phyloP scores from a whole-genome alignment of 2,797 vertebrate genomes.

The Lacerta agilis region DNA sequence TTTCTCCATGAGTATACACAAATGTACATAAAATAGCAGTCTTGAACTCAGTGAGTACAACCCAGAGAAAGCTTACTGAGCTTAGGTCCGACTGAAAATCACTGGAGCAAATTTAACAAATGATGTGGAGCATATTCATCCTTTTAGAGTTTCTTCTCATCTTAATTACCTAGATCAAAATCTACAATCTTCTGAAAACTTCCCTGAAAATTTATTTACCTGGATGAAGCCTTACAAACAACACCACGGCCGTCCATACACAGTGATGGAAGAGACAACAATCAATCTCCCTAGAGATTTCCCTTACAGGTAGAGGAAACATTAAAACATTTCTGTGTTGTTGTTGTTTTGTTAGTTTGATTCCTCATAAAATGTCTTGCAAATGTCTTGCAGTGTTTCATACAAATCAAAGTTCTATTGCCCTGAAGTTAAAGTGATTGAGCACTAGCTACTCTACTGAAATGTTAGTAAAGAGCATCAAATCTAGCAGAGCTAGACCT shows the following conservation, averaged over 20 bases:
- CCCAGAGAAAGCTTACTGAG: not conserved
- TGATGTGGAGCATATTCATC: slow-evolving; percentile 7
- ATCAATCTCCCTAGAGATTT: slow-evolving; percentile 17
- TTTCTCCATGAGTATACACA: not conserved
- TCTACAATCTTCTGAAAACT: not conserved
- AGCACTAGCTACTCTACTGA: not conserved
- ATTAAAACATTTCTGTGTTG: not conserved
- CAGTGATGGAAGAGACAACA: not conserved
- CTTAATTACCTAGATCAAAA: slow-evolving; percentile 23
- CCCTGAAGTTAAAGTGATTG: not conserved
- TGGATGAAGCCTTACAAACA: slow-evolving; percentile 14
- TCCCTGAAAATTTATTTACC: not conserved
- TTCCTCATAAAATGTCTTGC: not conserved
- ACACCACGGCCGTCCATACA: rapidly evolving
- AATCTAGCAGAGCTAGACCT: not conserved
- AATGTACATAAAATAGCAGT: not conserved
- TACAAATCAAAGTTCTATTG: not conserved
- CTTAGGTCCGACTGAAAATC: not conserved
- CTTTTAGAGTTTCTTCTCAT: not conserved
- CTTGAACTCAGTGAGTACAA: not conserved
- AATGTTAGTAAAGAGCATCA: not conserved
- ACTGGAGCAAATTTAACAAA: not conserved
- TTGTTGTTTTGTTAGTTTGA: not conserved
- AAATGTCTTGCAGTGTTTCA: not conserved
- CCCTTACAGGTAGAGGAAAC: slow-evolving; percentile 26